phyloP scores from a whole-genome alignment of 53 echinoderm and acorn worm genomes.

The Luidia sarsii region DNA sequence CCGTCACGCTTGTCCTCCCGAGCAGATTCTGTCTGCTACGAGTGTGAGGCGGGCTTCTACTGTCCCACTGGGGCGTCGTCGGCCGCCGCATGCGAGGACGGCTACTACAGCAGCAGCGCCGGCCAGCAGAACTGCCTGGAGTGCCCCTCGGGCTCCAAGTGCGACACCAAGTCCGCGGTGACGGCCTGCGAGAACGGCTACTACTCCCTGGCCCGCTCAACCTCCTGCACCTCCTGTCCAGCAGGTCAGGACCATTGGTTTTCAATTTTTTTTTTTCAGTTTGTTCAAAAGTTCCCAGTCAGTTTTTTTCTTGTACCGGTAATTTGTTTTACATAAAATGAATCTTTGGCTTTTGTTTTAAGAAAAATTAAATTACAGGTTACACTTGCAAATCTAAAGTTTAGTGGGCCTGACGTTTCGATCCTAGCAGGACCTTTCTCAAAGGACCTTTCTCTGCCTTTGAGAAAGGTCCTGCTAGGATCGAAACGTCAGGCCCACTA shows the following conservation, averaged over 20 bases:
- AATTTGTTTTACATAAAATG: background rate
- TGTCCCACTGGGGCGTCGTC: slow-evolving; percentile 57
- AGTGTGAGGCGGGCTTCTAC: slow-evolving; percentile 84
- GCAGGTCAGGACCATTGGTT: slow-evolving; percentile 62
- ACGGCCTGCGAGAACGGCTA: slow-evolving; percentile 65
- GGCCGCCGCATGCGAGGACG: slow-evolving; percentile 63
- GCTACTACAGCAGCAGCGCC: slow-evolving; percentile 66
- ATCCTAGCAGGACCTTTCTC: too few species aligned
- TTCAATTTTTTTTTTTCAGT: too few species aligned
- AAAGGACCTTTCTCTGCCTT: too few species aligned
- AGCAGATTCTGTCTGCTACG: slow-evolving; percentile 60
- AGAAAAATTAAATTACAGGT: background rate
- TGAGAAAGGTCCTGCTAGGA: too few species aligned
- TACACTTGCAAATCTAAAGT: background rate
- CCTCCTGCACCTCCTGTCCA: slow-evolving; percentile 79
- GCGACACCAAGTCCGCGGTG: slow-evolving; percentile 49
- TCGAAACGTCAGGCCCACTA: too few species aligned
- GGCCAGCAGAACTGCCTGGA: slow-evolving; percentile 65
- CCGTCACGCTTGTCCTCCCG: background rate
- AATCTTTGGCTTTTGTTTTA: background rate
- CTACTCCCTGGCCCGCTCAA: slow-evolving; percentile 77
- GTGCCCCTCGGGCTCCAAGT: slow-evolving; percentile 85
- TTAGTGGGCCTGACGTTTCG: too few species aligned
- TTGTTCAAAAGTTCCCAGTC: too few species aligned
- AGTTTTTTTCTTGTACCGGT: background rate